These are phyloP conservation scores for Holacanthus passer DNA, from an alignment of 2,113 vertebrate species.

Conservation along the genomic window DNA sequence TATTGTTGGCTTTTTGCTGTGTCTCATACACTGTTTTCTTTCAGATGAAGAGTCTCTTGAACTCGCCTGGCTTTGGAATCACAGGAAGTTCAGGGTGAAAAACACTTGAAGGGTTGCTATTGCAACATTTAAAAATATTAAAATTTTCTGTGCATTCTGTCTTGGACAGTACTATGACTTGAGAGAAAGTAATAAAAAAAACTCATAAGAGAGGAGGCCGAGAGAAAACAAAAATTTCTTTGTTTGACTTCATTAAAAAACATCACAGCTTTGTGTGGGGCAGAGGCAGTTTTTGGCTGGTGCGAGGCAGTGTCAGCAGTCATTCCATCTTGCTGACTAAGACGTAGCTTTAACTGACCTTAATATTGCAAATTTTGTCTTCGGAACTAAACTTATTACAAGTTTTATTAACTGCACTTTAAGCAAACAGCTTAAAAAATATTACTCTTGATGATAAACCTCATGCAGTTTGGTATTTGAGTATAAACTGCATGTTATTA, in stretches of 20 bases:
- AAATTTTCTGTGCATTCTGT: slow-evolving; percentile 55
- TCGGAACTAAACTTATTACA: neutral
- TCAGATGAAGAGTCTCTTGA: slow-evolving; percentile 92
- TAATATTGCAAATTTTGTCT: neutral
- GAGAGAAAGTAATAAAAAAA: slow-evolving; percentile 49
- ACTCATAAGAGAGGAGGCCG: slow-evolving; percentile 23
- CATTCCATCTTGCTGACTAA: slow-evolving; percentile 42
- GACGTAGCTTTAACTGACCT: neutral
- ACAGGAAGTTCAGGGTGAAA: slow-evolving; percentile 91
- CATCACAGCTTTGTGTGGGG: slow-evolving; percentile 52
- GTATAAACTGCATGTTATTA: neutral
- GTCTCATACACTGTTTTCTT: slow-evolving; percentile 92
- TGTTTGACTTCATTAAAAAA: slow-evolving; percentile 70
- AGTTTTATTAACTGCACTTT: neutral
- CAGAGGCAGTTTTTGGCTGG: slow-evolving; percentile 48
- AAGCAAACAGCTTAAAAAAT: neutral
- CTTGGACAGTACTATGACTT: slow-evolving; percentile 60
- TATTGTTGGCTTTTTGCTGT: slow-evolving; percentile 84
- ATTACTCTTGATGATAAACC: neutral
- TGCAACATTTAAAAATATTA: slow-evolving; percentile 58
- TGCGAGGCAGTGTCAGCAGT: slow-evolving; percentile 45
- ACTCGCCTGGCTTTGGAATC: slow-evolving; percentile 90
- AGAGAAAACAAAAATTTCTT: slow-evolving; percentile 58
- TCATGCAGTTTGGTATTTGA: neutral
- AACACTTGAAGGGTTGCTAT: slow-evolving; percentile 78